Evolutionary conservation across 2,888 invertebrate genomes (phyloP), one percentile per base, ranked within the genome.

Genomic region (Koerneria pararmatus): DNA sequence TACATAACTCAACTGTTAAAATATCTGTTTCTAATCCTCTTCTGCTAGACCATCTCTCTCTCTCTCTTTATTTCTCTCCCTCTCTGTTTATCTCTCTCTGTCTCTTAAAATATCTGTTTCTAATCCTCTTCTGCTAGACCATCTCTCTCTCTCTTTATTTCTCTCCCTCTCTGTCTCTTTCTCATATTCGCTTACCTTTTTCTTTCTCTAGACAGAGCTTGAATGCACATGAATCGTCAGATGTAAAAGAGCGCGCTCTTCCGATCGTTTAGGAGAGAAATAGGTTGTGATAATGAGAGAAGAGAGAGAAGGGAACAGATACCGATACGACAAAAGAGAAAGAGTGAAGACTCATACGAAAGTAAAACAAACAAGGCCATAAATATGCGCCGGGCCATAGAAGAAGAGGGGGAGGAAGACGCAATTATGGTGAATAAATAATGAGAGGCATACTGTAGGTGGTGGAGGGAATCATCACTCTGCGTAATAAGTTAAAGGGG

Each of bases 141-240:
- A 22, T 58, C 41, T 63, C 35, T 41, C 8, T 56, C 64, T 51
- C 54, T 51, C 29, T 58, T n/a, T 27, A 32, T 57, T 37, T 24
- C 57, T 37, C 15, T 32, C 41, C 41, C n/a, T n/a, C 41, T 41
- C 3, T 59, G 3, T 34, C 3, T 3, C 58, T 34, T 46, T 24
- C 59, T 41, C 41, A 24, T 29, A 19, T 46, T 41, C n/a, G 41
- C n/a, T n/a, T n/a, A n/a, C n/a, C n/a, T n/a, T n/a, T n/a, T n/a
- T n/a, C n/a, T n/a, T n/a, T n/a, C n/a, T n/a, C n/a, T n/a, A n/a
- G n/a, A n/a, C n/a, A n/a, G n/a, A n/a, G n/a, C n/a, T n/a, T n/a
- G n/a, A n/a, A n/a, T n/a, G n/a, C n/a, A n/a, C n/a, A n/a, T n/a
- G n/a, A n/a, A n/a, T n/a, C n/a, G n/a, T n/a, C n/a, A n/a, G n/a